Conservation (phyloP, 2,888 invertebrate genomes). For the Andrena flavipes region DNA sequence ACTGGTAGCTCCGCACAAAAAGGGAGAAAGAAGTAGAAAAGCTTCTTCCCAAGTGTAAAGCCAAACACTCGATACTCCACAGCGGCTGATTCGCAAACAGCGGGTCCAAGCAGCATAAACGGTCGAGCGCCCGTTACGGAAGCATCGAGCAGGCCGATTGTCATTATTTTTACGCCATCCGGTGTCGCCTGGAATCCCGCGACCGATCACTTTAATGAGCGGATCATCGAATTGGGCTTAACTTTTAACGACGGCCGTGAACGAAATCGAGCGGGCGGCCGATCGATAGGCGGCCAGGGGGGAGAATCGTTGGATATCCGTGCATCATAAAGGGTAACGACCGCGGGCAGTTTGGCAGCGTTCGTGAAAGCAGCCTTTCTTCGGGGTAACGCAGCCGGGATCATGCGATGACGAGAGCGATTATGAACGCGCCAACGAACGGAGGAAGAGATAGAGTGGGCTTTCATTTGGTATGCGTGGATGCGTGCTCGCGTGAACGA, state of each 20-base stretch:
- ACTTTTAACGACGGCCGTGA: conserved; percentile 20
- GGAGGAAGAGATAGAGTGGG: conserved; percentile 57
- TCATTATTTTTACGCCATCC: conserved; percentile 31
- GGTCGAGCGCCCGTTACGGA: neutral
- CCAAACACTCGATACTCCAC: neutral
- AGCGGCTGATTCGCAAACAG: neutral
- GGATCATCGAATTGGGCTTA: conserved; percentile 34
- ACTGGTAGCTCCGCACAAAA: too few species aligned
- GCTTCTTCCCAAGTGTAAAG: neutral
- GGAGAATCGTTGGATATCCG: conserved; percentile 45
- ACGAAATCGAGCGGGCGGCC: conserved; percentile 14
- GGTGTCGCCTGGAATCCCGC: conserved; percentile 5
- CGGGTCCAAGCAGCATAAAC: neutral
- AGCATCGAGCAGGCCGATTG: neutral
- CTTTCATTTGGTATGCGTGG: conserved; percentile 70
- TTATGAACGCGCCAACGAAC: conserved; percentile 56
- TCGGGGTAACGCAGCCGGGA: conserved; percentile 64
- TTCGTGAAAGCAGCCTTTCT: conserved; percentile 71
- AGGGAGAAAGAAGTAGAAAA: neutral
- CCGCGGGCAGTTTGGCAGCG: conserved; percentile 65
- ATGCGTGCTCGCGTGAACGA: conserved; percentile 51
- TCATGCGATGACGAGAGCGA: conserved; percentile 70
- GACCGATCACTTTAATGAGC: conserved; percentile 29
- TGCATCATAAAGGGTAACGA: conserved; percentile 61
- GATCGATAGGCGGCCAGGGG: conserved; percentile 49